Percentiles rank a stretch among this genome's conserved stretches.
These are phyloP conservation scores for Hermetia illucens DNA, from an alignment of 1,140 invertebrate species.

Conservation along the genomic window DNA sequence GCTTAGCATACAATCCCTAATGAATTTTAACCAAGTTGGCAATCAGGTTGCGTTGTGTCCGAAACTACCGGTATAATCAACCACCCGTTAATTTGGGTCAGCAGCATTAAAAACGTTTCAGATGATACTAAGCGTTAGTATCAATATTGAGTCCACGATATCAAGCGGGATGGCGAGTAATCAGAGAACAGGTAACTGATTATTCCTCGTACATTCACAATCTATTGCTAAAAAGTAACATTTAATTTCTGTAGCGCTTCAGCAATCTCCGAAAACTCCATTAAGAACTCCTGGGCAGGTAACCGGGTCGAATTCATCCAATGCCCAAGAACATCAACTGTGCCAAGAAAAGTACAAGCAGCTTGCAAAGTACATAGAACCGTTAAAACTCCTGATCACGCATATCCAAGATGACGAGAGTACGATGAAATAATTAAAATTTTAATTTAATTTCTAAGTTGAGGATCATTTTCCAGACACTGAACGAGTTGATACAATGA, in stretches of 20 bases:
- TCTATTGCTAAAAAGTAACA: conserved; percentile 5
- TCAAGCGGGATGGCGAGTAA: conserved; percentile 34
- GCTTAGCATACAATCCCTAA: too few species aligned
- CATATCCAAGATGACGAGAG: conserved; percentile 72
- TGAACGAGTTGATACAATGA: conserved; percentile 82
- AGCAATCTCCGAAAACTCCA: conserved; percentile 64
- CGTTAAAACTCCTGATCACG: conserved; percentile 72
- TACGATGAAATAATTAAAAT: too few species aligned
- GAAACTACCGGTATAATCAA: conserved; percentile 18
- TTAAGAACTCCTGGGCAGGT: conserved; percentile 65
- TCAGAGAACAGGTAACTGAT: conserved; percentile 13
- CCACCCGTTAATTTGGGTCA: conserved; percentile 8
- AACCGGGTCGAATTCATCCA: conserved; percentile 52
- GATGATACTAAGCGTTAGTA: conserved; percentile 53
- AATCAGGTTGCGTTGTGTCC: too few species aligned
- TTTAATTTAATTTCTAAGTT: too few species aligned
- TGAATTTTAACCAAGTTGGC: too few species aligned
- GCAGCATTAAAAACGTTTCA: conserved; percentile 17
- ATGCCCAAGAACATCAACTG: conserved; percentile 61
- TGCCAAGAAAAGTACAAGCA: conserved; percentile 87
- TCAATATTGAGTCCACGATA: conserved; percentile 51
- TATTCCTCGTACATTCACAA: conserved; percentile 5
- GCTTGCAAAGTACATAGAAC: conserved; percentile 85
- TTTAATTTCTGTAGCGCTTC: conserved; percentile 38
- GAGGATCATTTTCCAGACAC: conserved; percentile 55